A percentile compares a stretch with the other conserved stretches of the same genome.
These are phyloP conservation scores for Pseudonaja textilis DNA, from an alignment of 2,113 vertebrate species.

Conservation along the genomic window DNA sequence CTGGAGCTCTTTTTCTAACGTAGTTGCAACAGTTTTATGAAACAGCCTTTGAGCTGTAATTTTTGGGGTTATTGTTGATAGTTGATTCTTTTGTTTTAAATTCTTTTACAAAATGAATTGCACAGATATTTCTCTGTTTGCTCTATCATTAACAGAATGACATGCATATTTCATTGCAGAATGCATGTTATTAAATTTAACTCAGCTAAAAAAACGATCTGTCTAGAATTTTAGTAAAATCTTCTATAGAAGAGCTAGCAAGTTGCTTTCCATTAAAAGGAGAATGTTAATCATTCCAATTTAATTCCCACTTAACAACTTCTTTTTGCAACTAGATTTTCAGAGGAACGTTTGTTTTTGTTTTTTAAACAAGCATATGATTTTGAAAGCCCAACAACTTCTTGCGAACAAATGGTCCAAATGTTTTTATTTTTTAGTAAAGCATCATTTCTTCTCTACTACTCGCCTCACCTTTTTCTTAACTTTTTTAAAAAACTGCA, in stretches of 20 bases:
- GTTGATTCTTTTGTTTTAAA: neutral
- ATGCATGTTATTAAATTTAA: neutral
- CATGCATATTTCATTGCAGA: neutral
- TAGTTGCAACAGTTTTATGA: neutral
- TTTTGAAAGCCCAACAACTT: conserved; percentile 35
- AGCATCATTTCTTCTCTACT: conserved; percentile 43
- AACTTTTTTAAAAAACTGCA: conserved; percentile 47
- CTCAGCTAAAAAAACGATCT: neutral
- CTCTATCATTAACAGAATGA: neutral
- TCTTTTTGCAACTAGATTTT: neutral
- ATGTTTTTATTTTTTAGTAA: neutral
- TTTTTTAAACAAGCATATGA: neutral
- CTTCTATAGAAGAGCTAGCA: neutral
- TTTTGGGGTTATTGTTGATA: neutral
- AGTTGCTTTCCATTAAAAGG: neutral
- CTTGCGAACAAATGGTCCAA: conserved; percentile 30
- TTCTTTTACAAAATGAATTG: neutral
- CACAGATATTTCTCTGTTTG: neutral
- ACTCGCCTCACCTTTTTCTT: conserved; percentile 32
- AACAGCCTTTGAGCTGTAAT: neutral
- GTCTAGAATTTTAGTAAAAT: neutral
- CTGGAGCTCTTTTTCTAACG: neutral
- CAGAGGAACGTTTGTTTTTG: neutral
- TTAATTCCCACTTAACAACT: neutral
- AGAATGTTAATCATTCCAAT: neutral